Base-by-base conservation (phyloP, 2,797 vertebrate genomes). In the Capromys pilorides region DNA sequence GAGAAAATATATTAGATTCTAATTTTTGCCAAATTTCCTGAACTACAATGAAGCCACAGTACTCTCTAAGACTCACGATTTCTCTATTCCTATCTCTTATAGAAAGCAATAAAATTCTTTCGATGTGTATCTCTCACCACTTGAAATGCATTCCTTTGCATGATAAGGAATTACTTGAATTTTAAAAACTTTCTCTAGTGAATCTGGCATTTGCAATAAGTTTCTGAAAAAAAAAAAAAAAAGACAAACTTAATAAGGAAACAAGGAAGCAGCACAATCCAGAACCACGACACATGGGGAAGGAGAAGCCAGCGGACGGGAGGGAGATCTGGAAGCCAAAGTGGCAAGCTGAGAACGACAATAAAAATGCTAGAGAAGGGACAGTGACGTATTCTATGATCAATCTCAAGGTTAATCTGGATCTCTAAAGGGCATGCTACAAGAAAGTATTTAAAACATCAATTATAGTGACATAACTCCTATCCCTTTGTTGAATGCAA, bases 21-120 rank as follows among this genome's bases (percentile, higher is more conserved):
- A 84, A 61, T 45, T 90, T 26, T 62, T 94, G n/a, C 78, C 31
- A 81, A 26, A 92, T 69, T 88, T 45, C 39, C n/a, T 79, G 14
- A 79, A 71, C 33, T 86, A 21, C 9, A 88, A 80, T 79, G 33
- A 88, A 86, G 85, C 28, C 54, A 80, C 19, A 75, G 75, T 85
- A 51, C 22, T 86, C 57, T 93, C 57, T 0, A 84, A 64, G 22
- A 41, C 22, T 0, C 9, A 79, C 69, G 16, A 0, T 91, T 36
- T 95, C 28, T 95, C 41, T 86, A 31, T 83, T 59, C 51, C 33
- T 89, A 3, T 33, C 26, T 39, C 31, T 79, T 92, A 73, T 0
- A 80, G 22, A 26, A 62, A 94, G 22, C 12, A 62, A 85, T 49
- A 93, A 62, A 61, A 86, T 78, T 59, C 21, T 28, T 89, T 88